Conservation (phyloP, 1,140 invertebrate species). For the Pissodes strobi region DNA sequence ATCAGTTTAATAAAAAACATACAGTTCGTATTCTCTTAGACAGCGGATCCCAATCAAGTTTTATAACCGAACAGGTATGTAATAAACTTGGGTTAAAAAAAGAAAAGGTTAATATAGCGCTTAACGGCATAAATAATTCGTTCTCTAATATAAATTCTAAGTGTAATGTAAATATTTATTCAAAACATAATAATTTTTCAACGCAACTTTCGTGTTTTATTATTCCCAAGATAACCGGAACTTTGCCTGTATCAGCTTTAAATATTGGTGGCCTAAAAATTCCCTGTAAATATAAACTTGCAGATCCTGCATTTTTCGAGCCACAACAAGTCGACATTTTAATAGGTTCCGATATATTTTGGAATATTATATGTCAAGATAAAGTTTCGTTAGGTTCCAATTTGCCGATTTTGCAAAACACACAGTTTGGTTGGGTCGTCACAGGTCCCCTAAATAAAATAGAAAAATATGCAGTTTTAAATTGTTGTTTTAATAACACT, state of each 20-base stretch:
- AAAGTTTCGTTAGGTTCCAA: constrained; percentile 5
- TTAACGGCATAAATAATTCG: constrained; percentile 6
- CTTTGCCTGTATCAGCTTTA: constrained; percentile 7
- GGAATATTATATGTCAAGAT: constrained; percentile 6
- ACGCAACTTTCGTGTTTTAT: constrained; percentile 6
- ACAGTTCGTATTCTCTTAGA: constrained; percentile 36
- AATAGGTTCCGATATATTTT: constrained; percentile 15
- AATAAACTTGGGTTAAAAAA: not conserved
- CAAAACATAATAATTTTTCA: not conserved
- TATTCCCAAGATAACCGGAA: constrained; percentile 15
- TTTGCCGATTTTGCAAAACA: constrained; percentile 13
- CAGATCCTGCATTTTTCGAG: constrained; percentile 9
- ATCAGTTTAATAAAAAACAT: constrained; percentile 1
- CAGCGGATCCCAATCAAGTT: constrained; percentile 40
- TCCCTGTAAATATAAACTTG: constrained; percentile 11
- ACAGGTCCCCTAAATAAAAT: not conserved
- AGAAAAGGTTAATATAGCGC: not conserved
- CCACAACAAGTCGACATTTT: constrained; percentile 25
- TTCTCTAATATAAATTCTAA: not conserved
- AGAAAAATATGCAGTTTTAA: not conserved
- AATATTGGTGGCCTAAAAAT: constrained; percentile 8
- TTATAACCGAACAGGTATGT: constrained; percentile 46
- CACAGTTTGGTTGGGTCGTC: constrained; percentile 10
- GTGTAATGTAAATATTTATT: not conserved
- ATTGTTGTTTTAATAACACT: not conserved